These are phyloP conservation scores for Brienomyrus brachyistius DNA, from an alignment of 2,113 vertebrate species.

Conservation along the genomic window DNA sequence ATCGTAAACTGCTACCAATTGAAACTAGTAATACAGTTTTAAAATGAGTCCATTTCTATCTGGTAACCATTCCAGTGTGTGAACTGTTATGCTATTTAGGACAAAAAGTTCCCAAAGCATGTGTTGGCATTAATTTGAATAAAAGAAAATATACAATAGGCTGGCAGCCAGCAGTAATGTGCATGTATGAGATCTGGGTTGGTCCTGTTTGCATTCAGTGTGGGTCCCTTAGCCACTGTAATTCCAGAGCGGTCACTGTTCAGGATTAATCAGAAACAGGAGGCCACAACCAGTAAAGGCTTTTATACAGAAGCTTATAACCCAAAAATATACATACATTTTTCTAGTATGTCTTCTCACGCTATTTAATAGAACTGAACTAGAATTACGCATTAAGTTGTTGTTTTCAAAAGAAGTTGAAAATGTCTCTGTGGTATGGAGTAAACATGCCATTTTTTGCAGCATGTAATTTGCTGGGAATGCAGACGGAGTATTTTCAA, in stretches of 20 bases:
- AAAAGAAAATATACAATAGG: neutral
- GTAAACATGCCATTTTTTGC: neutral
- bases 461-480: conserved; percentile 11
- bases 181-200: neutral
- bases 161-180: neutral
- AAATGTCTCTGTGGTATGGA: neutral
- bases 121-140: neutral
- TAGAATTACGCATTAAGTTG: neutral
- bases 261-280: conserved; percentile 32
- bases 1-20: neutral
- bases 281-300: conserved; percentile 17
- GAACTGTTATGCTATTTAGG: neutral
- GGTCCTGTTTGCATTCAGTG: conserved; percentile 19
- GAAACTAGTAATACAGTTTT: neutral
- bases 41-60: neutral
- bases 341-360: neutral
- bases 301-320: conserved; percentile 27
- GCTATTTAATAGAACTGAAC: neutral
- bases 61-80: neutral
- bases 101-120: conserved; percentile 1
- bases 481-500: conserved; percentile 17
- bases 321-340: neutral
- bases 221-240: conserved; percentile 21
- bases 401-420: neutral
- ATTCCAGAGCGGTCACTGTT: conserved; percentile 35